Evolutionary conservation across 2,113 vertebrate species (phyloP).

Genomic region (Lasiurus borealis): DNA sequence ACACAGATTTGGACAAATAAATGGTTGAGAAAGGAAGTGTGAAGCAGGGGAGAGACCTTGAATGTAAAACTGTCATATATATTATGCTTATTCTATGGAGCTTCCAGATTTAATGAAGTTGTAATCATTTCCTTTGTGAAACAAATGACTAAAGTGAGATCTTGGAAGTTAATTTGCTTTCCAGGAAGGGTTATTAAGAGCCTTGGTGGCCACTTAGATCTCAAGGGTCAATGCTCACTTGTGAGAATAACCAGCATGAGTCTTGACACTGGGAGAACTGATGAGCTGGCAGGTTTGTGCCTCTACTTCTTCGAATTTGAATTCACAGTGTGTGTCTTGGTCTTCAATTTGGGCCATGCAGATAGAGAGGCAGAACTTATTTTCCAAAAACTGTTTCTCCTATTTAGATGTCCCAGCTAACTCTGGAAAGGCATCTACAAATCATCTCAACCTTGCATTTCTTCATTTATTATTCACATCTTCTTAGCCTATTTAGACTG

Average conservation of each 20-base stretch:
- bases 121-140: neutral
- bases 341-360: neutral
- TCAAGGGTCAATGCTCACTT: neutral
- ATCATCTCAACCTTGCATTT: neutral
- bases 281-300: accelerated
- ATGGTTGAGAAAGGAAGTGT: neutral
- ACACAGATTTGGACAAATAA: neutral
- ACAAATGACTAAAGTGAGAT: neutral
- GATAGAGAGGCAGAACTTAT: neutral
- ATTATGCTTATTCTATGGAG: neutral
- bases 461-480: neutral
- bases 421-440: neutral
- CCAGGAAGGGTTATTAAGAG: neutral
- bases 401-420: neutral
- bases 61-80: neutral
- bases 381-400: neutral
- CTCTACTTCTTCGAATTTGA: neutral
- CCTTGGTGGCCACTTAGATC: neutral
- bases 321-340: neutral
- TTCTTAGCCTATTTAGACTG: neutral
- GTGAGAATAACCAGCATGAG: accelerated
- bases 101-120: neutral
- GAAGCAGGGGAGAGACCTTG: neutral
- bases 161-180: neutral
- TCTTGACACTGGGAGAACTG: neutral